A percentile compares a stretch with the other conserved stretches of the same genome.
Conservation (phyloP, 2,888 invertebrate genomes). For the Plagodis dolabraria region DNA sequence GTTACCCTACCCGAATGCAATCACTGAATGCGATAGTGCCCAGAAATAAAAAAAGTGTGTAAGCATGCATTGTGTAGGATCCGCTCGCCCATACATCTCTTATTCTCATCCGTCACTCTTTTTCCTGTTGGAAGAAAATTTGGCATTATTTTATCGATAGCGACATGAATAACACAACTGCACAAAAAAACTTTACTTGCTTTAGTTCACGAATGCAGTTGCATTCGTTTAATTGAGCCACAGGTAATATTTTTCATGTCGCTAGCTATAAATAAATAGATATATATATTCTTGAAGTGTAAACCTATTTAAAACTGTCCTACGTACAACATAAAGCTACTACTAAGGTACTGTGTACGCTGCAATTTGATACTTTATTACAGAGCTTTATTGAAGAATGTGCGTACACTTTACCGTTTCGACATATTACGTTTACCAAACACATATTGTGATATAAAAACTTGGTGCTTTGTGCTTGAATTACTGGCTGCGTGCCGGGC, state of each 20-base stretch:
- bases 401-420: slow-evolving; percentile 78
- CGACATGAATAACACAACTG: slow-evolving; percentile 52
- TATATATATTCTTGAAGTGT: slow-evolving; percentile 56
- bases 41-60: slow-evolving; percentile 60
- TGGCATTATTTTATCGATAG: slow-evolving; percentile 60
- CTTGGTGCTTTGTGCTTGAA: slow-evolving; percentile 82
- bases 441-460: slow-evolving; percentile 83
- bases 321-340: slow-evolving; percentile 84
- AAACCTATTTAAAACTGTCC: slow-evolving; percentile 67
- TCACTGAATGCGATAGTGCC: slow-evolving; percentile 85
- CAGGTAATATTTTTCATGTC: slow-evolving; percentile 33
- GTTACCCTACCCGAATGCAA: slow-evolving; percentile 67
- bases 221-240: neutral
- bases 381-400: slow-evolving; percentile 17
- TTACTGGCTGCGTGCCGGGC: slow-evolving; percentile 85
- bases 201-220: neutral
- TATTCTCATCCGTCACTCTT: slow-evolving; percentile 69
- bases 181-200: neutral
- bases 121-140: slow-evolving; percentile 66
- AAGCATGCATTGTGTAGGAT: slow-evolving; percentile 74
- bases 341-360: slow-evolving; percentile 75
- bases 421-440: slow-evolving; percentile 81
- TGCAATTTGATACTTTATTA: slow-evolving; percentile 28
- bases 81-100: slow-evolving; percentile 81
- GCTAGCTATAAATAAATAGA: slow-evolving; percentile 44